Evolutionary conservation across 2,797 vertebrate species (phyloP).

Genomic region (Lacerta agilis): DNA sequence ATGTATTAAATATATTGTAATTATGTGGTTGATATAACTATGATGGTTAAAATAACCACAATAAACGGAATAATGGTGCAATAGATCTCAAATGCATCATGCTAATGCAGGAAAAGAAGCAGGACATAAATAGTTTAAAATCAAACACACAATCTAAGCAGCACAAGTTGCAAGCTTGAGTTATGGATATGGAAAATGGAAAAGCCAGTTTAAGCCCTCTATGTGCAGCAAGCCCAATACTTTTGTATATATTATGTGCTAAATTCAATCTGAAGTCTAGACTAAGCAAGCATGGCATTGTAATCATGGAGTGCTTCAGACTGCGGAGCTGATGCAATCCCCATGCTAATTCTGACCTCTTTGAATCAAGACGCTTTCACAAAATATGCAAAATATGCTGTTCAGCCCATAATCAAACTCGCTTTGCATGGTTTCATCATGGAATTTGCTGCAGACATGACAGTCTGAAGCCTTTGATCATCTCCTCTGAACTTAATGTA

Average conservation of each 20-base stretch:
- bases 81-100: background rate
- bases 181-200: background rate
- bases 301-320: background rate
- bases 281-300: background rate
- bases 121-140: background rate
- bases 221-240: background rate
- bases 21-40: too few species aligned
- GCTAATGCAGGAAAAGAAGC: background rate
- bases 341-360: conserved; percentile 4
- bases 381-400: background rate
- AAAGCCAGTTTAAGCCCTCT: background rate
- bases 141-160: background rate
- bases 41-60: too few species aligned
- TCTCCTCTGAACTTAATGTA: background rate
- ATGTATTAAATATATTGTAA: too few species aligned
- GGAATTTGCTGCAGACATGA: background rate
- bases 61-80: too few species aligned
- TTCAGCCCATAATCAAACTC: background rate
- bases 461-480: background rate
- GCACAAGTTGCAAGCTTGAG: background rate
- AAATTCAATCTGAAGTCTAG: background rate
- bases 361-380: background rate
- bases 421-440: background rate
- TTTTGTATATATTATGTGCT: background rate
- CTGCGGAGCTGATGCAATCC: background rate